Evolutionary conservation across 2,113 vertebrate species (phyloP), one percentile per base, ranked within the genome.

Genomic region (Periophthalmus modestus): DNA sequence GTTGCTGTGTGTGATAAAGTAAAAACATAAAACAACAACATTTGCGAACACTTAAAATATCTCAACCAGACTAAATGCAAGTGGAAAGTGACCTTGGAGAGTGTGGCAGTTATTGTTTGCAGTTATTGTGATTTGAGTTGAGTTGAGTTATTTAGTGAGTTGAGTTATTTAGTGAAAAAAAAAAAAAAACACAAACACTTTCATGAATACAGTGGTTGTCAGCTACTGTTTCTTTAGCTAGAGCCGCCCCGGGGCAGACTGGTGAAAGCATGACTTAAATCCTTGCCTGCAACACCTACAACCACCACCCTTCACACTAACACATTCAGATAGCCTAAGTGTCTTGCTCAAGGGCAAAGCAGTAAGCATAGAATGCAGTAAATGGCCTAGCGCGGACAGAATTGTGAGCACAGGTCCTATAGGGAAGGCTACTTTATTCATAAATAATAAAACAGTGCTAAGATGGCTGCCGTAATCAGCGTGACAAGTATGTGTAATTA

Each of bases 1-100:
- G 70, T 71, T 81, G 58, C 65, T 67, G 66, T 72, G 63, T 74
- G 68, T 72, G 72, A 86, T 87, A 72, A 83, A 80, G 71, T 55
- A 71, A 81, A 79, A 81, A 79, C 9, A 14, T 84, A 66, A 70
- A 61, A 85, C 62, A 73, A 78, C 16, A 65, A 19, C 23, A 70
- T 66, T 47, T 77, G 82, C 75, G 74, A 62, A 74, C 81, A 84
- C 79, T 85, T 71, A 77, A 74, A 71, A 46, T 13, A n/a, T 34
- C 48, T 34, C 54, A 39, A 11, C 34, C 34, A 18, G 3, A 12
- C 34, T 65, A 12, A n/a, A 39, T 21, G 3, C 18, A 12, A 39
- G 19, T 13, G 10, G 11, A 39, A 39, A 43, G 62, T 76, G 55
- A 79, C 73, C 71, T 77, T 72, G 28, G 7, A 54, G 0, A 54